These are phyloP conservation scores for Odontamblyopus lacepedii DNA, from an alignment of 2,797 vertebrate species.

Conservation along the genomic window DNA sequence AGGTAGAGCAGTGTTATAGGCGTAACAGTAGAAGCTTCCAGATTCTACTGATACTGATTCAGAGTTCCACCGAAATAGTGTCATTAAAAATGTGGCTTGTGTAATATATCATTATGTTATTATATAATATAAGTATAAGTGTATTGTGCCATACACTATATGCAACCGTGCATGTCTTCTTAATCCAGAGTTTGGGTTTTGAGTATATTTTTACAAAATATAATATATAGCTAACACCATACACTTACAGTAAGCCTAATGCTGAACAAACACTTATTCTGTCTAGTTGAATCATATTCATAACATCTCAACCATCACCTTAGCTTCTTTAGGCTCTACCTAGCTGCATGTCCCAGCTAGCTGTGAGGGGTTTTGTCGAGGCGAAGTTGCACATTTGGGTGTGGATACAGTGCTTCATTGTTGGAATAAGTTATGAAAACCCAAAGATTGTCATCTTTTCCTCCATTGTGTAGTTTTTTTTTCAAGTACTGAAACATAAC, in stretches of 20 bases:
- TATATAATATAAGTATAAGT: background rate
- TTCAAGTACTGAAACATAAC: constrained; percentile 15
- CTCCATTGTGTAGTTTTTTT: constrained; percentile 37
- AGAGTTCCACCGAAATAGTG: background rate
- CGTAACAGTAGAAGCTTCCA: background rate
- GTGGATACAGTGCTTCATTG: constrained; percentile 36
- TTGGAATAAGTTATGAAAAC: constrained; percentile 38
- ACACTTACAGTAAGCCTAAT: background rate
- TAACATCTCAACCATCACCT: background rate
- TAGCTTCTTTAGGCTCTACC: constrained; percentile 25
- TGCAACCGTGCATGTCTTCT: background rate
- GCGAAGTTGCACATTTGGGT: constrained; percentile 48
- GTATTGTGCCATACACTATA: background rate
- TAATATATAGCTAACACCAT: background rate
- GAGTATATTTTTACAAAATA: too few relatives aligned
- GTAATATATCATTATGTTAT: too few relatives aligned
- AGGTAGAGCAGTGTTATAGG: background rate
- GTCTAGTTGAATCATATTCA: background rate
- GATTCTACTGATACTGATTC: background rate
- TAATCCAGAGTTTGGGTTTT: background rate
- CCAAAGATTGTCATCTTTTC: constrained; percentile 36
- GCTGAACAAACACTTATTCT: background rate
- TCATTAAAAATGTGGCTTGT: background rate
- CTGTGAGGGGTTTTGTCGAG: constrained; percentile 50
- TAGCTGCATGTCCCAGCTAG: constrained; percentile 66